A percentile compares a stretch with the other conserved stretches of the same genome.
Conservation (phyloP, 2,797 vertebrate species). For the Sebastes alutus region DNA sequence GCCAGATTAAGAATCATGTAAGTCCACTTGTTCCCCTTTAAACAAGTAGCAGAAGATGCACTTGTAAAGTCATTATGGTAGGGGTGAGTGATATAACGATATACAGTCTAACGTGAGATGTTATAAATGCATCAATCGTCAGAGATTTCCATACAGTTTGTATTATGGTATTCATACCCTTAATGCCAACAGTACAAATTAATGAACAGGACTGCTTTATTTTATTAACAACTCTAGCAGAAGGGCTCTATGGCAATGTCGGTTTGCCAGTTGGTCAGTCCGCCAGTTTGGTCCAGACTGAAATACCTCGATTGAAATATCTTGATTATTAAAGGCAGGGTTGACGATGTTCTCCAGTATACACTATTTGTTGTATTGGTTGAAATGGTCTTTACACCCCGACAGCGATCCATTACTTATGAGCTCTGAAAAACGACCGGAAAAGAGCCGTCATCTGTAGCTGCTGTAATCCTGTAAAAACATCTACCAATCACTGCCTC, state of each 20-base stretch:
- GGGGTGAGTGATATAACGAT: not conserved
- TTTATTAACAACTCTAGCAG: not conserved
- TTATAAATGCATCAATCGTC: not conserved
- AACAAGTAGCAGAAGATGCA: conserved; percentile 17
- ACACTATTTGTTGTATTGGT: not conserved
- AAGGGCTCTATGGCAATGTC: not conserved
- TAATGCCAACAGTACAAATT: not conserved
- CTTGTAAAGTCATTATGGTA: conserved; percentile 9
- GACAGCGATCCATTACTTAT: no score
- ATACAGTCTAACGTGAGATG: not conserved
- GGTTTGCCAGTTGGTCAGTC: not conserved
- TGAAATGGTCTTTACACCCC: no score
- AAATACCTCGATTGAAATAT: not conserved
- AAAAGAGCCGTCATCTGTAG: no score
- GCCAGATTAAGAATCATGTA: conserved; percentile 49
- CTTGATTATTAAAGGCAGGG: no score
- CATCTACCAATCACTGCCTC: no score
- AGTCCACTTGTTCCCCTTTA: conserved; percentile 11
- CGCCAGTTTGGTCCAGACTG: not conserved
- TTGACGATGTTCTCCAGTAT: not conserved
- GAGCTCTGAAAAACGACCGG: no score
- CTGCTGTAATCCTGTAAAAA: no score
- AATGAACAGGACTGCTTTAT: not conserved
- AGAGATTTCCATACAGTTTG: not conserved
- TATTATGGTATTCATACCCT: not conserved